These are phyloP conservation scores for Itoplectis maculator DNA, from an alignment of 2,888 invertebrate genomes.

Conservation along the genomic window DNA sequence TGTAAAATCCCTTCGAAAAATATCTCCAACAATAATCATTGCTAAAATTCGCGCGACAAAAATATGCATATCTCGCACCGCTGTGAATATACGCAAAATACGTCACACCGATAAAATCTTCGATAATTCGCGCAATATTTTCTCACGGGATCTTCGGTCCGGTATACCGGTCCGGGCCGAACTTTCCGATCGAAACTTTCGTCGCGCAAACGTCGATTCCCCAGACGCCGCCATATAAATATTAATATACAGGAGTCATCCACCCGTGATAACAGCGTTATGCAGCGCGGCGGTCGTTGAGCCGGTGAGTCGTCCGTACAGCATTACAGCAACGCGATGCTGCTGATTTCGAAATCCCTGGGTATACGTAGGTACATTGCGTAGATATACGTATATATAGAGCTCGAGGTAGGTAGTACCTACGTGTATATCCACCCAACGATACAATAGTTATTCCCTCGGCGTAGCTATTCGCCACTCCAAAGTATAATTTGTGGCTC, in stretches of 20 bases:
- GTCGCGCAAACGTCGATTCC: background rate
- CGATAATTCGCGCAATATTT: too few relatives aligned
- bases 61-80: too few relatives aligned
- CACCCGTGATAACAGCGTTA: slow-evolving; percentile 2
- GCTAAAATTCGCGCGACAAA: too few relatives aligned
- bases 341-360: slow-evolving; percentile 54
- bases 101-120: too few relatives aligned
- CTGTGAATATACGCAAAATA: too few relatives aligned
- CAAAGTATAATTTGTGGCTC: slow-evolving; percentile 70
- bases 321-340: background rate
- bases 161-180: background rate
- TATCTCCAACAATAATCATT: too few relatives aligned
- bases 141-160: too few relatives aligned
- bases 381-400: too few relatives aligned
- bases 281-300: background rate
- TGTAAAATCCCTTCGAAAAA: too few relatives aligned
- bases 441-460: slow-evolving; percentile 61
- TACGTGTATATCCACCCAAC: slow-evolving; percentile 48
- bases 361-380: slow-evolving; percentile 11
- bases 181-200: background rate
- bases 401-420: background rate
- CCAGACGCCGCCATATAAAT: slow-evolving; percentile 23
- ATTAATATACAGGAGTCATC: slow-evolving; percentile 15
- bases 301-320: background rate
- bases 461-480: slow-evolving; percentile 63